Conservation (phyloP, 2,797 vertebrate genomes). For the Ctenochaetus hawaiiensis region DNA sequence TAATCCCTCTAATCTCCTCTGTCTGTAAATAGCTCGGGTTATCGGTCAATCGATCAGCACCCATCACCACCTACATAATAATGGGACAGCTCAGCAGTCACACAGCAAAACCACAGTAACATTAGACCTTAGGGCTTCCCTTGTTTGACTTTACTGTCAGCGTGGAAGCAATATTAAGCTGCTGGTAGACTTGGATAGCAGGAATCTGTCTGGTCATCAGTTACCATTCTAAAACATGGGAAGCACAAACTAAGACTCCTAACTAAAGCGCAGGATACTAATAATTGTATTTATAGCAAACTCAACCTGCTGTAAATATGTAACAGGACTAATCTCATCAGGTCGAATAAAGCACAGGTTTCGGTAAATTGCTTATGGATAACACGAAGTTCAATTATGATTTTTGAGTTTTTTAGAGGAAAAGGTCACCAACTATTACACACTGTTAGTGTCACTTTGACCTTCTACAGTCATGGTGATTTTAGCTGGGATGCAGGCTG, state of each 20-base stretch:
- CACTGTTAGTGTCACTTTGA: not conserved
- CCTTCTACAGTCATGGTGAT: not conserved
- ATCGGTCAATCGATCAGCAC: conserved; percentile 38
- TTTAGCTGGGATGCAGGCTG: too few species aligned
- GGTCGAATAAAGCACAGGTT: not conserved
- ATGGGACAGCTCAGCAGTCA: not conserved
- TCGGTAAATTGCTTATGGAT: not conserved
- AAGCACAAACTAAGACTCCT: not conserved
- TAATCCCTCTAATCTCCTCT: conserved; percentile 57
- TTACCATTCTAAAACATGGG: not conserved
- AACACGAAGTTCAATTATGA: not conserved
- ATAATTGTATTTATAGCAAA: not conserved
- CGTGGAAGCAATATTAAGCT: not conserved
- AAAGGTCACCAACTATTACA: not conserved
- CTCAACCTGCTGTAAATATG: not conserved
- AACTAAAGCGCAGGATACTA: not conserved
- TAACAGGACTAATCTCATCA: not conserved
- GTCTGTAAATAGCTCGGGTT: conserved; percentile 59
- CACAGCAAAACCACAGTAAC: not conserved
- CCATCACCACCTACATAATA: conserved; percentile 35
- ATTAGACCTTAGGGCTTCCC: not conserved
- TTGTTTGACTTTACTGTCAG: conserved; percentile 6
- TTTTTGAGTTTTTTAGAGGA: not conserved
- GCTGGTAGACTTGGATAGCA: not conserved
- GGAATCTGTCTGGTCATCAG: not conserved